Base-by-base conservation (phyloP, 2,888 invertebrate species). In the Oscheius sp. region DNA sequence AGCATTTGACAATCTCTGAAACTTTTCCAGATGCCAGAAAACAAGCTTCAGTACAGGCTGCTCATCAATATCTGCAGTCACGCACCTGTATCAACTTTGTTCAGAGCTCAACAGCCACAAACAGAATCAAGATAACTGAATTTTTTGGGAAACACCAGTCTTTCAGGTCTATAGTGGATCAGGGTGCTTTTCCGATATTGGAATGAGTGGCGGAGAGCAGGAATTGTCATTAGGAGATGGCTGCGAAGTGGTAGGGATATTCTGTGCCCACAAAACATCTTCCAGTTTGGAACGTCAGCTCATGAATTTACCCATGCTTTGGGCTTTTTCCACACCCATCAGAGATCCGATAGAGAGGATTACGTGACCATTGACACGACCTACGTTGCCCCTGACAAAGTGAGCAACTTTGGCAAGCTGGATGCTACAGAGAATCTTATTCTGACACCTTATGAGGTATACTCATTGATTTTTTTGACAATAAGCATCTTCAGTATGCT, bases 181-280 rank as follows among this genome's bases (percentile, higher is more conserved):
- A 7, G 79, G 79, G 1, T 80, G 79, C 68, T 80, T 75, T 56
- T 76, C 79, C 9, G 64, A 35, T 12, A 56, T 77, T 21, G 79
- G 79, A 63, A 80, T 77, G 77, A 9, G 71, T 0, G 77, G 77
- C 3, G 77, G 79, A 0, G 75, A 77, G 25, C 79, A 80, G 49
- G 63, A 73, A 6, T 25, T 80, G 2, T 80, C 79, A 1, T 58
- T 80, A 9, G 79, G 76, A 12, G 72, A 74, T 12, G 79, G 79
- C 3, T 79, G 79, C 73, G 76, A 75, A 55, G 23, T 73, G 46
- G n/a, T n/a, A n/a, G n/a, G n/a, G n/a, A n/a, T n/a, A n/a, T n/a
- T n/a, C n/a, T n/a, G n/a, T n/a, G n/a, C n/a, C n/a, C n/a, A n/a
- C n/a, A n/a, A n/a, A n/a, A n/a, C n/a, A n/a, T n/a, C n/a, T n/a